Evolutionary conservation across 2,113 vertebrate species (phyloP), one percentile per base, ranked within the genome.

Genomic region (Chiloscyllium plagiosum): DNA sequence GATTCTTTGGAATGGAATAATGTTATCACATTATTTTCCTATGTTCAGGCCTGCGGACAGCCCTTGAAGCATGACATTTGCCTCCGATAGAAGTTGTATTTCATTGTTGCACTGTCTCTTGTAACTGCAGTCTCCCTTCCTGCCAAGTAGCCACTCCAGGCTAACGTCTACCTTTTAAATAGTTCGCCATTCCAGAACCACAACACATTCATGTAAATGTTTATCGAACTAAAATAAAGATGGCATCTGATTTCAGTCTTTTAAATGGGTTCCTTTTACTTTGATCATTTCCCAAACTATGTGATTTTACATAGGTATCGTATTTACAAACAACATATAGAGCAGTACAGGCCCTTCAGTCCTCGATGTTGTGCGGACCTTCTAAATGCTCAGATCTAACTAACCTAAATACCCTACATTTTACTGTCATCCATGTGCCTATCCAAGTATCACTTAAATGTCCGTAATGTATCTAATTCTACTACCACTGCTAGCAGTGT

Each of bases 141-240:
- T 70, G 19, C 68, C 66, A 42, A n/a, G 12, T 24, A 33, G 94
- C 24, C 94, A 29, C 37, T 70, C 42, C 8, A 69, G 92, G 93
- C 93, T 94, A 94, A 94, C 37, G 2, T 70, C 42, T 42, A 37
- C 90, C 66, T 94, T 94, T 94, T 69, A 69, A 94, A 69, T 70
- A 94, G 66, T 66, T 94, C 94, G 12, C 42, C 94, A 95, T 95
- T 95, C 68, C 94, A 72, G 26, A 94, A 50, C 47, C 47, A 72
- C 12, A 29, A 26, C 94, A 94, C 68, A 47, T 94, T 70, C 93
- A 95, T 95, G 68, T 95, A 95, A 72, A 95, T 95, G 94, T 95
- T 94, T 95, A 70, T 95, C 52, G 42, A 10, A 24, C 94, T 47
- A 69, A 95, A 95, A 95, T 95, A 95, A 95, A 95, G 42, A 52